Evolutionary conservation across 1,140 invertebrate species (phyloP), one percentile per base, ranked within the genome.

Genomic region (Pachyrhynchus sulphureomaculatus): DNA sequence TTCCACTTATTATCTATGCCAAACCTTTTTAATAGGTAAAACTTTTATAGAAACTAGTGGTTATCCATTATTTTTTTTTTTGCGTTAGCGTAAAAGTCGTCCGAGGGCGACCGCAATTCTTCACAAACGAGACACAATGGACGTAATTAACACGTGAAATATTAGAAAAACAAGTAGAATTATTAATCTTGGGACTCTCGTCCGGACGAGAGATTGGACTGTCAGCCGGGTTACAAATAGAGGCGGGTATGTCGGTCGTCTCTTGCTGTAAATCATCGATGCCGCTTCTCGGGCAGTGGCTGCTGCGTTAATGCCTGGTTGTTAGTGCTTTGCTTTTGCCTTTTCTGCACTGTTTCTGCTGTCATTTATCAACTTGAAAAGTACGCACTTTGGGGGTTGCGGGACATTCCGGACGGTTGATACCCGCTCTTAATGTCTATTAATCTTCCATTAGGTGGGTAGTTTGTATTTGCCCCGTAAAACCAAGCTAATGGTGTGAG

Each of bases 131-230:
- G 44, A 41, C 41, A 61, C 58, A 62, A 62, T 55, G 59, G 24
- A 48, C 49, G 59, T 62, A 62, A 62, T 62, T 62, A 62, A 62
- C 59, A 62, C 59, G 59, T 62, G 59, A 62, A 62, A 62, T 62
- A 62, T 62, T 62, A 62, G 49, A 55, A 62, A 62, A 62, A 62
- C 59, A 62, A 62, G 51, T 62, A 34, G 59, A 62, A 62, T 62
- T 62, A 62, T 62, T 62, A 62, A 62, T 62, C 59, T 62, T 62
- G 59, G 32, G 32, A 49, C 15, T 49, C 45, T 48, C 26, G 54
- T 57, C 54, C 33, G 48, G 59, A 32, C 41, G 42, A 21, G 51
- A 55, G 51, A 54, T 62, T 54, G 59, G 58, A 61, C 58, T 61
- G 58, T 61, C 58, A 61, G 47, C 37, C 32, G 59, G 20, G 59